Conservation (phyloP, 2,888 invertebrate genomes). For the Latrodectus elegans region DNA sequence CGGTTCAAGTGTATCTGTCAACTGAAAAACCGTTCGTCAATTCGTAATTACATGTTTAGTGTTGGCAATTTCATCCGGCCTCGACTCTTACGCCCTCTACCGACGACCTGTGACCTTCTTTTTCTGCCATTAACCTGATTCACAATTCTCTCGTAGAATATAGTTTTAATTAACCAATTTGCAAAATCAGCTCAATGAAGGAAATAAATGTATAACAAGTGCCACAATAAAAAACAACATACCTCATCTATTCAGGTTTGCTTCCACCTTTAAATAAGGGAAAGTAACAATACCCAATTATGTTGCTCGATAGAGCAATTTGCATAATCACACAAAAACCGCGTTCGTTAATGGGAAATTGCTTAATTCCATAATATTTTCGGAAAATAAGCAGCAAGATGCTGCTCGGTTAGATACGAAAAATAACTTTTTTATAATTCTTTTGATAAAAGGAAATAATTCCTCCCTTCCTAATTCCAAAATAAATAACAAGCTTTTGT, state of each 20-base stretch:
- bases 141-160: conserved; percentile 31
- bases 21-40: conserved; percentile 44
- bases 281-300: conserved; percentile 1
- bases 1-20: conserved; percentile 48
- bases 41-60: conserved; percentile 49
- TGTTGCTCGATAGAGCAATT: neutral
- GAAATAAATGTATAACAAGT: neutral
- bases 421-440: too few relatives aligned
- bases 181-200: conserved; percentile 6
- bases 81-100: conserved; percentile 54
- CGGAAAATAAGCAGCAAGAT: too few relatives aligned
- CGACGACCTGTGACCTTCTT: conserved; percentile 40
- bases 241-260: neutral
- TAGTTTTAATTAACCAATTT: conserved; percentile 42
- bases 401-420: too few relatives aligned
- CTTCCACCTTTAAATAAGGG: neutral
- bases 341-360: neutral
- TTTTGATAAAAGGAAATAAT: too few relatives aligned
- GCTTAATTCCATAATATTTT: conserved; percentile 2
- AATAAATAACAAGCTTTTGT: too few relatives aligned
- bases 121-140: conserved; percentile 52
- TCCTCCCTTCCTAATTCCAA: too few relatives aligned
- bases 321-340: neutral
- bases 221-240: neutral
- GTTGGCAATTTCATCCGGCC: conserved; percentile 35